Conservation (phyloP, 2,113 vertebrate genomes). For the Oryzias curvinotus region DNA sequence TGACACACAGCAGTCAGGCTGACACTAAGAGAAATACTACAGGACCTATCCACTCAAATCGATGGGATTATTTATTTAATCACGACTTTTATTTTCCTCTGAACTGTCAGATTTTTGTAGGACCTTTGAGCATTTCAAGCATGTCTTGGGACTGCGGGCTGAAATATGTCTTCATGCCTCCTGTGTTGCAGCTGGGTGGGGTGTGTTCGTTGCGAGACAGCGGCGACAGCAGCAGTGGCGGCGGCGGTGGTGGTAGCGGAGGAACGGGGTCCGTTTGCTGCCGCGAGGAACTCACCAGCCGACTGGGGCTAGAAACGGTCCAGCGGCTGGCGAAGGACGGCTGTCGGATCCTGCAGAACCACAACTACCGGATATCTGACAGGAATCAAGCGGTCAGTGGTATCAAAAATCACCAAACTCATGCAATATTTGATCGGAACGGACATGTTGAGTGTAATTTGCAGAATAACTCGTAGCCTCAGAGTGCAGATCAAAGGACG, state of each 20-base stretch:
- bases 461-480: conserved; percentile 9
- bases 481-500: conserved; percentile 32
- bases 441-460: conserved; percentile 21
- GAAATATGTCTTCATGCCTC: conserved; percentile 92
- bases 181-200: conserved; percentile 88
- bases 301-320: conserved; percentile 85
- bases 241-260: conserved; percentile 23
- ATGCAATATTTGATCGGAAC: not conserved
- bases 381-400: conserved; percentile 84
- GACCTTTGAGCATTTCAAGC: conserved; percentile 31
- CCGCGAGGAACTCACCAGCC: conserved; percentile 86
- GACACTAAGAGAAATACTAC: conserved; percentile 49
- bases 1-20: conserved; percentile 55
- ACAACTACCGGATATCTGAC: conserved; percentile 82
- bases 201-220: conserved; percentile 84
- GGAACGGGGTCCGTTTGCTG: conserved; percentile 82
- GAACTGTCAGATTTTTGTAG: conserved; percentile 7
- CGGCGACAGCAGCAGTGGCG: conserved; percentile 35
- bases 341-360: conserved; percentile 85
- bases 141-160: conserved; percentile 97
- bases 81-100: not conserved
- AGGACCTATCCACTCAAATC: conserved; percentile 40
- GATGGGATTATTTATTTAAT: conserved; percentile 28
- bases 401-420: not conserved
- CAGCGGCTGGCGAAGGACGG: conserved; percentile 93